Evolutionary conservation across 2,113 vertebrate species (phyloP), one percentile per base, ranked within the genome.

Genomic region (Platycercus adscitus): DNA sequence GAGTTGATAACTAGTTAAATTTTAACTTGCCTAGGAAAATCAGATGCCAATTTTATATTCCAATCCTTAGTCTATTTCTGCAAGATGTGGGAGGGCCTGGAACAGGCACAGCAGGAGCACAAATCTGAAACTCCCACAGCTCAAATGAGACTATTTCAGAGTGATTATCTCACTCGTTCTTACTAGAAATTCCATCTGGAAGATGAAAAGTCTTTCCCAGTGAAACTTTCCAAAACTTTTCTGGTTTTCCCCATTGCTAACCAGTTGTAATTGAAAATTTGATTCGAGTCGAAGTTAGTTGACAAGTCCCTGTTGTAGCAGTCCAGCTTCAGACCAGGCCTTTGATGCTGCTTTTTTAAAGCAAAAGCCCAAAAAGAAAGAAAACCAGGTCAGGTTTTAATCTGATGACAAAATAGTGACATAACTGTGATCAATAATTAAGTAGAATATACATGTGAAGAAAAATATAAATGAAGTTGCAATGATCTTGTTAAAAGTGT

Each of bases 101-200:
- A 95, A 95, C 87, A 89, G 87, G 93, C 93, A 95, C 78, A 94
- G 92, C 92, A 86, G 64, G 23, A 96, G 56, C 86, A 61, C 41
- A 82, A 46, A 94, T 85, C 61, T 85, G 52, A 81, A 89, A 92
- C 94, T 69, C 96, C 96, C 78, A 94, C 93, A 68, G 60, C 73
- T 69, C 77, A 29, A 86, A 65, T 23, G n/a, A 80, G 64, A 65
- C 41, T 71, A 65, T 90, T 92, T 90, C 81, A 71, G 91, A 83
- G 41, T 46, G 35, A 72, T 89, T 60, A 84, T 78, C 55, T 88
- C 77, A 88, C 83, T 91, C 44, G 35, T 44, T 91, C 70, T 64
- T 66, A 68, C 86, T 56, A 83, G 91, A 92, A 92, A 85, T 64
- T 89, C 84, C 91, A 91, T 85, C 93, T 95, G 86, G 91, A 82